Conservation (phyloP, 2,113 vertebrate species). For the Syngnathus typhle region DNA sequence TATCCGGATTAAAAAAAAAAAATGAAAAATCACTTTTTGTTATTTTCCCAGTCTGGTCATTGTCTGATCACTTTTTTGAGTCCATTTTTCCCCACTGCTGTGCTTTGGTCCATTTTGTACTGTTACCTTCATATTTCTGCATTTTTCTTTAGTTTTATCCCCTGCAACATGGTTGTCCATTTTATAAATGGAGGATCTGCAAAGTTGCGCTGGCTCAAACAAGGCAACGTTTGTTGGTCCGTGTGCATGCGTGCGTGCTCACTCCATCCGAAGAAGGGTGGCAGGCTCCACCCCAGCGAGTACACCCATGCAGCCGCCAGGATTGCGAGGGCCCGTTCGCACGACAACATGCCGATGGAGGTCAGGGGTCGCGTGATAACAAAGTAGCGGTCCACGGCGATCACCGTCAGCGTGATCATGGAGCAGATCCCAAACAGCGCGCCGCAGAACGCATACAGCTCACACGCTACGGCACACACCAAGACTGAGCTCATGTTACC, state of each 20-base stretch:
- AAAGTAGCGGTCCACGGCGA: slow-evolving; percentile 62
- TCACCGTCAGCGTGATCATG: slow-evolving; percentile 68
- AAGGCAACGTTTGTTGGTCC: neutral
- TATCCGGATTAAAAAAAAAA: no score
- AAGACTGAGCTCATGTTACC: neutral
- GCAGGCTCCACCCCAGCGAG: slow-evolving; percentile 64
- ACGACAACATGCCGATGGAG: slow-evolving; percentile 62
- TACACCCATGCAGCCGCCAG: slow-evolving; percentile 54
- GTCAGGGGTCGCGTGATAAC: slow-evolving; percentile 67
- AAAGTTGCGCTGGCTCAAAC: neutral
- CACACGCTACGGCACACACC: slow-evolving; percentile 43
- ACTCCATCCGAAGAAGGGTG: slow-evolving; percentile 71
- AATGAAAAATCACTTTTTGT: no score
- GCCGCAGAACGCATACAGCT: slow-evolving; percentile 66
- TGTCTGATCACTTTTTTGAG: no score
- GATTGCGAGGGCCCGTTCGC: slow-evolving; percentile 51
- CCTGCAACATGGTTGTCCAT: no score
- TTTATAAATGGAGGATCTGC: neutral
- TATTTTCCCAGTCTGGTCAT: no score
- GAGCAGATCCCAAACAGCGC: slow-evolving; percentile 69
- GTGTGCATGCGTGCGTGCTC: slow-evolving; percentile 24
- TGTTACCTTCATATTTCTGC: no score
- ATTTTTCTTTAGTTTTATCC: no score
- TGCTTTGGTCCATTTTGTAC: no score
- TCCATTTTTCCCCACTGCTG: no score